Conservation (phyloP, 2,888 invertebrate species). For the Polydrusus cervinus region DNA sequence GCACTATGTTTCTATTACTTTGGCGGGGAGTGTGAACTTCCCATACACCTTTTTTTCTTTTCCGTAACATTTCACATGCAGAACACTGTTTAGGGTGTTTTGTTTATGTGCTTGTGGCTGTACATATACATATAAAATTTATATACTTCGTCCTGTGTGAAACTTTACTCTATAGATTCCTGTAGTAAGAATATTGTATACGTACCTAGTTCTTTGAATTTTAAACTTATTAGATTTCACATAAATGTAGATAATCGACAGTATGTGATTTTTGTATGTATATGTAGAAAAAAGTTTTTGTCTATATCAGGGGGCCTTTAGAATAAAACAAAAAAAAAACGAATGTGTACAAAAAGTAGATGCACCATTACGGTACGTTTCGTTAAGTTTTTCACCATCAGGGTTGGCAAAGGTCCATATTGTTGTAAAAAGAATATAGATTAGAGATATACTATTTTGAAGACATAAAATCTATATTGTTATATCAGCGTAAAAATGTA, state of each 20-base stretch:
- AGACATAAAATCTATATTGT: slow-evolving; percentile 33
- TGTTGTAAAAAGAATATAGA: slow-evolving; percentile 45
- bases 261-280: slow-evolving; percentile 44
- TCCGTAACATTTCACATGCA: slow-evolving; percentile 26
- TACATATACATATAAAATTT: slow-evolving; percentile 45
- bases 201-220: slow-evolving; percentile 8
- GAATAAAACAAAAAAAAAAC: slow-evolving; percentile 31
- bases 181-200: slow-evolving; percentile 3
- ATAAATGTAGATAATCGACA: slow-evolving; percentile 8
- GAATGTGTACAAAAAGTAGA: slow-evolving; percentile 47
- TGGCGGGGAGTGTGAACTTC: slow-evolving; percentile 40
- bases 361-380: slow-evolving; percentile 34
- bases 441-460: slow-evolving; percentile 43
- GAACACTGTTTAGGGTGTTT: slow-evolving; percentile 41
- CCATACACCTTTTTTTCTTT: slow-evolving; percentile 37
- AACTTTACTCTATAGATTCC: slow-evolving; percentile 9
- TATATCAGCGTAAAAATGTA: slow-evolving; percentile 18
- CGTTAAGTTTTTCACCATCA: slow-evolving; percentile 50
- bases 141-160: slow-evolving; percentile 26
- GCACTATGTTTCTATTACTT: slow-evolving; percentile 48
- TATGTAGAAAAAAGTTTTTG: slow-evolving; percentile 39
- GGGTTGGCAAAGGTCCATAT: slow-evolving; percentile 59
- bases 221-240: too few species aligned
- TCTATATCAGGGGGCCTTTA: slow-evolving; percentile 47
- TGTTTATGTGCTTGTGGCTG: slow-evolving; percentile 34